These are phyloP conservation scores for Sepiola atlantica DNA, from an alignment of 2,888 invertebrate species.

Conservation along the genomic window DNA sequence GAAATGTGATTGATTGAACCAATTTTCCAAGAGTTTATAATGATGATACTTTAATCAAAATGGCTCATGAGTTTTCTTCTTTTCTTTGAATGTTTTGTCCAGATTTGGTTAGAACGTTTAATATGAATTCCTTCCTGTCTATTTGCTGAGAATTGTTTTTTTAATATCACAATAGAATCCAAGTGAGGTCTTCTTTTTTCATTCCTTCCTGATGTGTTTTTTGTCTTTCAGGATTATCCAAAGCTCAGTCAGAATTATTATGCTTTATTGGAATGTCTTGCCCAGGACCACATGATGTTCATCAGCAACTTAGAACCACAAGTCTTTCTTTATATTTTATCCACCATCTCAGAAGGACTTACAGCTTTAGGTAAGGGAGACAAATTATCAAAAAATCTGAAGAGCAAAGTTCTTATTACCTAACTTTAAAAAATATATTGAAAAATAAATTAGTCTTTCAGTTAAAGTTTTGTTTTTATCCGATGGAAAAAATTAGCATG, in stretches of 20 bases:
- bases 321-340: constrained; percentile 95
- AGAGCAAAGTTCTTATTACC: no score
- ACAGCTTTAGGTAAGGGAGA: constrained; percentile 90
- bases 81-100: no score
- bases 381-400: no score
- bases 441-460: no score
- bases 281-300: constrained; percentile 98
- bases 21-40: background rate
- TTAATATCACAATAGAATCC: background rate
- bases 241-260: constrained; percentile 98
- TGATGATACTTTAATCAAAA: background rate
- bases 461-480: no score
- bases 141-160: no score
- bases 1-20: no score
- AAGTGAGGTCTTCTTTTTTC: background rate
- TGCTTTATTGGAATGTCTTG: constrained; percentile 92
- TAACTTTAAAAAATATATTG: no score
- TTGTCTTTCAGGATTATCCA: constrained; percentile 92
- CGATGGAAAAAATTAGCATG: no score
- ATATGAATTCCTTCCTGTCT: no score
- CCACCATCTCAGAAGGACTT: constrained; percentile 96
- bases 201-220: constrained; percentile 55
- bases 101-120: no score
- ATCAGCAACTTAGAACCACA: constrained; percentile 93
- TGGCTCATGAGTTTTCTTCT: no score